Evolutionary conservation across 1,140 invertebrate species (phyloP).

Genomic region (Cecropterus lyciades): DNA sequence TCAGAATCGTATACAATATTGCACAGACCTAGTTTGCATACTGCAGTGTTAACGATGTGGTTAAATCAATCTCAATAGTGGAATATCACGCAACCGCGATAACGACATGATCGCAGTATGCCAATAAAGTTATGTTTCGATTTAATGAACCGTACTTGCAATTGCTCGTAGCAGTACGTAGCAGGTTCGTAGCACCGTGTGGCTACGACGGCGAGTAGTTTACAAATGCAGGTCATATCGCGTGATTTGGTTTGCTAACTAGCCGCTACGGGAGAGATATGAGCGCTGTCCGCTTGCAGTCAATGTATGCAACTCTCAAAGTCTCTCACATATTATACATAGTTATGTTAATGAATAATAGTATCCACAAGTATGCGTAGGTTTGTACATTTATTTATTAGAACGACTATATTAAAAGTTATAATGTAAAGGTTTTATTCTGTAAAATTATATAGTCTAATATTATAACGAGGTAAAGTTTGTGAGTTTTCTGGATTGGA

Average conservation of each 20-base stretch:
- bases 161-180: constrained; percentile 13
- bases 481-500: too few species aligned
- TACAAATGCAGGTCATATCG: constrained; percentile 45
- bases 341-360: background rate
- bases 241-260: constrained; percentile 60
- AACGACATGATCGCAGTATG: constrained; percentile 13
- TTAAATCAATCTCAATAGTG: constrained; percentile 24
- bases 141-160: background rate
- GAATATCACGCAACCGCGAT: constrained; percentile 29
- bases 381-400: background rate
- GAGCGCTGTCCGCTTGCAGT: constrained; percentile 42
- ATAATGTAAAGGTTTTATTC: too few species aligned
- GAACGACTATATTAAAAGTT: too few species aligned
- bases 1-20: too few species aligned
- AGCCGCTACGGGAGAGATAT: constrained; percentile 46
- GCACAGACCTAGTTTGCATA: too few species aligned
- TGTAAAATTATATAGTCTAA: too few species aligned
- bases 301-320: background rate
- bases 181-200: constrained; percentile 13
- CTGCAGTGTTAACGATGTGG: constrained; percentile 22
- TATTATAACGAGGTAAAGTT: too few species aligned
- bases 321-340: background rate
- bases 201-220: constrained; percentile 12
- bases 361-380: background rate
- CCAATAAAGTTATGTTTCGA: constrained; percentile 9